phyloP scores from a whole-genome alignment of 2,797 vertebrate genomes.

The Myotis myotis region DNA sequence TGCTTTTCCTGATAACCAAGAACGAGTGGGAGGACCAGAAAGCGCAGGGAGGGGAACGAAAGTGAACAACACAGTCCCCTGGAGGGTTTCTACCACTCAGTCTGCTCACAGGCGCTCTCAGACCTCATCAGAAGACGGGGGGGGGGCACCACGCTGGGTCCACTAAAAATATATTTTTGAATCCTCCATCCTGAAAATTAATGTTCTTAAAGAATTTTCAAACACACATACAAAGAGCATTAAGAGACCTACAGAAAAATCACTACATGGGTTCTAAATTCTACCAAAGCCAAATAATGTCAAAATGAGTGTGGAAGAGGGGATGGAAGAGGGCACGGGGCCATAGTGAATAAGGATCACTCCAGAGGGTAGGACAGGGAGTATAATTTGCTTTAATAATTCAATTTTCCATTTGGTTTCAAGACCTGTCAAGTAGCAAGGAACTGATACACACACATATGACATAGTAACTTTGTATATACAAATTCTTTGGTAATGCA shows the following conservation, averaged over 20 bases:
- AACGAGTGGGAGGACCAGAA: background rate
- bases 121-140: background rate
- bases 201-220: background rate
- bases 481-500: background rate
- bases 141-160: background rate
- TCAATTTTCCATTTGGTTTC: background rate
- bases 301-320: background rate
- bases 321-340: background rate
- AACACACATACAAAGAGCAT: background rate
- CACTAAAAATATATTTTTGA: background rate
- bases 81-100: background rate
- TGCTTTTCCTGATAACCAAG: conserved; percentile 5
- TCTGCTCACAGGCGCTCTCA: background rate
- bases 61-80: background rate
- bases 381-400: background rate
- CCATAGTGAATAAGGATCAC: background rate
- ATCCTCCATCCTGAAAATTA: background rate
- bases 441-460: background rate
- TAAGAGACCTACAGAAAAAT: background rate
- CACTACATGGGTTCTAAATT: background rate
- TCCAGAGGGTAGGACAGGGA: background rate
- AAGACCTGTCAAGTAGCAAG: background rate
- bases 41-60: background rate
- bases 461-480: background rate
- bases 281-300: background rate